Base-by-base conservation (phyloP, 2,888 invertebrate genomes). In the Aelia acuminata region DNA sequence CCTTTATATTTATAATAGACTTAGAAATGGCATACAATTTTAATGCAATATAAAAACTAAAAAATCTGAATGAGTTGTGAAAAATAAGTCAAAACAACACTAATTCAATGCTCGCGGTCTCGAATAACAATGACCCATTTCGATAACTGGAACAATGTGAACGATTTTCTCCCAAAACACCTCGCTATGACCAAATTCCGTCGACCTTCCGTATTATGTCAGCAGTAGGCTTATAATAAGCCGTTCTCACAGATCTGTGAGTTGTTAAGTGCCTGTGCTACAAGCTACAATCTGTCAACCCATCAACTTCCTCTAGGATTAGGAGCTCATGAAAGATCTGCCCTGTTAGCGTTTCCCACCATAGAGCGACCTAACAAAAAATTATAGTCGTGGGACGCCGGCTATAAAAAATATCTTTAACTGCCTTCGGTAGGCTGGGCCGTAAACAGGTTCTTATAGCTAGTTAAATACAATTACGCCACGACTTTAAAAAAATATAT, bases 401-500 rank as follows among this genome's bases (percentile, higher is more conserved):
- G 57, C 57, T 57, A 57, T 57, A 57, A 57, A 57, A 57, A 57
- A 57, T 57, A 13, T 26, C 57, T 57, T 57, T 57, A 57, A 57
- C 57, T 57, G 57, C 57, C 57, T 57, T 26, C 26, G 57, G 57
- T 26, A 26, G 57, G 57, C 57, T 57, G 26, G 15, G 57, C 4
- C 57, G 3, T 57, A 57, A n/a, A 26, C 26, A 57, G 57, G 57
- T 57, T 57, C 57, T n/a, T 57, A 26, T 11, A 26, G 15, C 57
- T 57, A 57, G 57, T 57, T 26, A 57, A 57, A 57, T 57, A 57
- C n/a, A 18, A 18, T 18, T 1, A 13, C 5, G 20, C 50, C n/a
- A 57, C 26, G 26, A 57, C n/a, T 4, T 26, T 3, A 57, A 57
- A 57, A 26, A 53, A n/a, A 53, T n/a, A 11, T 10, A 8, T 57